Evolutionary conservation across 2,888 invertebrate species (phyloP).

Genomic region (Smittia aterrima): DNA sequence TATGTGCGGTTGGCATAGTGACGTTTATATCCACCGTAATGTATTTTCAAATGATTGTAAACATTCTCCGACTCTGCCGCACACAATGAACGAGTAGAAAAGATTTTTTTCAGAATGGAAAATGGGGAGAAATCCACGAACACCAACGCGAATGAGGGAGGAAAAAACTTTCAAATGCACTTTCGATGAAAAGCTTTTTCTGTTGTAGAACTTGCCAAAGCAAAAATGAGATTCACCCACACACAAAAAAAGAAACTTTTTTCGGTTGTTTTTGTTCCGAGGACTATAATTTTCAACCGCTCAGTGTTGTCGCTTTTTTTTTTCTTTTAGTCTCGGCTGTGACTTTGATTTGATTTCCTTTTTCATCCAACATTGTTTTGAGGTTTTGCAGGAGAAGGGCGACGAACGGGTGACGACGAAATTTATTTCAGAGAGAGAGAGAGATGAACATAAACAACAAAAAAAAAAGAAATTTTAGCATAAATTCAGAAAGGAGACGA

Average conservation of each 20-base stretch:
- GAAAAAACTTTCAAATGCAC: slow-evolving; percentile 13
- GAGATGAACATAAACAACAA: not conserved
- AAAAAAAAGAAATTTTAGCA: slow-evolving; percentile 14
- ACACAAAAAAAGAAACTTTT: slow-evolving; percentile 2
- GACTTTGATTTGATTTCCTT: slow-evolving; percentile 15
- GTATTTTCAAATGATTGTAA: slow-evolving; percentile 40
- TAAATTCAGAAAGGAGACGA: slow-evolving; percentile 8
- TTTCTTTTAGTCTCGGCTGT: not conserved
- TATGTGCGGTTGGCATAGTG: slow-evolving; percentile 42
- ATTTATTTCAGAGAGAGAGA: slow-evolving; percentile 24
- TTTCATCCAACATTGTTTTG: not conserved
- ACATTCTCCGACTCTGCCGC: slow-evolving; percentile 26
- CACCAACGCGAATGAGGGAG: not conserved
- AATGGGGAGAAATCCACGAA: slow-evolving; percentile 19
- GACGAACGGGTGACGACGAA: not conserved
- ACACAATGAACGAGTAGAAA: slow-evolving; percentile 30
- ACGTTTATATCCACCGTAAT: slow-evolving; percentile 27
- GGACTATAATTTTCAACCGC: slow-evolving; percentile 4
- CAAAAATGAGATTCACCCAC: not conserved
- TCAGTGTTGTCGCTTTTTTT: not conserved
- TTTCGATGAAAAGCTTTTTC: slow-evolving; percentile 3
- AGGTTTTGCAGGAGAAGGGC: not conserved
- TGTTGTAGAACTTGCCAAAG: slow-evolving; percentile 12
- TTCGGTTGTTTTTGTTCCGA: not conserved
- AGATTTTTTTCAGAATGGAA: slow-evolving; percentile 13